Evolutionary conservation across 2,113 vertebrate species (phyloP), one percentile per base, ranked within the genome.

Genomic region (Pelecanus crispus): DNA sequence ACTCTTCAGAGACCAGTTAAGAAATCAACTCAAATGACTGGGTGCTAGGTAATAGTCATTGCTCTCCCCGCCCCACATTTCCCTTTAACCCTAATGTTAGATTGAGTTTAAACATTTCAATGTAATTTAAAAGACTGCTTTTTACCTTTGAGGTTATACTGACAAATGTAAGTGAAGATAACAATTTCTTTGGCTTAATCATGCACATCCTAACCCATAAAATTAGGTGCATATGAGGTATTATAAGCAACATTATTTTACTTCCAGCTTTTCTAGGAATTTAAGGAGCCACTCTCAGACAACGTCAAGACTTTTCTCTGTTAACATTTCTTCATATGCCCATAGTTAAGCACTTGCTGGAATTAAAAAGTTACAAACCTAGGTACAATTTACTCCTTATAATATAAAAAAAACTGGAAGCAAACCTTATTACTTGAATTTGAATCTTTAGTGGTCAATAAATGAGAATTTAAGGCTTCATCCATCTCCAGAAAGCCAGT

Each of bases 151-250:
- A 79, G 78, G 17, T 85, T 96, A 67, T 79, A 92, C 81, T 74
- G 78, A 82, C 53, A 95, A 95, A 90, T 91, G 31, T 91, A 94
- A 94, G 31, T 72, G 53, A 94, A 93, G 61, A 82, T 82, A 95
- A 74, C 38, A 59, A 79, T 85, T 91, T 75, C 18, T 91, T 94
- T 85, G 67, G 18, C 34, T 87, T 89, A 92, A 94, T 87, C 52
- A 63, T 58, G 45, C 86, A 56, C 62, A 81, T 63, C 68, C 21
- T 67, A 92, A 47, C 11, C 11, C 53, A 87, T 49, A 91, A 94
- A 96, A 88, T 86, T 67, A 83, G 83, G 52, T 58, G 11, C 11
- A 82, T 56, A 19, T 67, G 47, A 89, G 68, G 67, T 59, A 73
- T 53, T 78, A 28, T 52, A 79, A 89, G 16, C 34, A 88, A 92